A percentile compares a stretch with the other conserved stretches of the same genome.
phyloP scores from a whole-genome alignment of 2,888 invertebrate genomes.

The Himalopsyche tibetana region DNA sequence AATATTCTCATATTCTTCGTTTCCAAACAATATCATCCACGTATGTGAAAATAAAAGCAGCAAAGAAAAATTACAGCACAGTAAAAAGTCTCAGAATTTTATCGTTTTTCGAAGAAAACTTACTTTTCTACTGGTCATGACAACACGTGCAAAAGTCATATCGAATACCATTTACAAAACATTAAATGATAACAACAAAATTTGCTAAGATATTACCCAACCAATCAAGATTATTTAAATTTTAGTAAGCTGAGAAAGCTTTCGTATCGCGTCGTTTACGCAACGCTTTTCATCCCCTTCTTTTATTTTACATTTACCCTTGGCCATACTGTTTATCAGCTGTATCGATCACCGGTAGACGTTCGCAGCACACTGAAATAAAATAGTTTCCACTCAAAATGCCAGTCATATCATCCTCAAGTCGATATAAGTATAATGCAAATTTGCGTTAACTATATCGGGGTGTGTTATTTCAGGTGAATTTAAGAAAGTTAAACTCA shows the following conservation, averaged over 20 bases:
- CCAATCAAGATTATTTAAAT: too few species aligned
- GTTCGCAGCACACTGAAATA: conserved; percentile 1
- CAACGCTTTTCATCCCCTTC: conserved; percentile 23
- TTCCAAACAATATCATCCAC: too few species aligned
- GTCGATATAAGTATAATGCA: background rate
- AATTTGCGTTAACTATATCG: background rate
- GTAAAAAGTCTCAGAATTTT: too few species aligned
- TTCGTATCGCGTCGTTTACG: conserved; percentile 24
- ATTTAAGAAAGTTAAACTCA: background rate
- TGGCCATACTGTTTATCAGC: conserved; percentile 58
- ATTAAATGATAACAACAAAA: too few species aligned
- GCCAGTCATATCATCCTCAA: conserved; percentile 40
- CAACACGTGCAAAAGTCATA: too few species aligned
- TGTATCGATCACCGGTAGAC: conserved; percentile 63
- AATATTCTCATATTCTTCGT: too few species aligned
- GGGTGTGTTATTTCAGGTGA: background rate
- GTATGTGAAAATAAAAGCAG: too few species aligned
- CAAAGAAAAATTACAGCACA: too few species aligned
- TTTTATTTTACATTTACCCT: conserved; percentile 36
- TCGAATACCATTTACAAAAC: too few species aligned
- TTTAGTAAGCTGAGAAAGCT: background rate
- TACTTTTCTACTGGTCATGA: too few species aligned
- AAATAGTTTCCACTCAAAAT: conserved; percentile 40
- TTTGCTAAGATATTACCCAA: too few species aligned
- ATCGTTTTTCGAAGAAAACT: too few species aligned